phyloP scores from a whole-genome alignment of 2,113 vertebrate species.

The Oreochromis spilurus region DNA sequence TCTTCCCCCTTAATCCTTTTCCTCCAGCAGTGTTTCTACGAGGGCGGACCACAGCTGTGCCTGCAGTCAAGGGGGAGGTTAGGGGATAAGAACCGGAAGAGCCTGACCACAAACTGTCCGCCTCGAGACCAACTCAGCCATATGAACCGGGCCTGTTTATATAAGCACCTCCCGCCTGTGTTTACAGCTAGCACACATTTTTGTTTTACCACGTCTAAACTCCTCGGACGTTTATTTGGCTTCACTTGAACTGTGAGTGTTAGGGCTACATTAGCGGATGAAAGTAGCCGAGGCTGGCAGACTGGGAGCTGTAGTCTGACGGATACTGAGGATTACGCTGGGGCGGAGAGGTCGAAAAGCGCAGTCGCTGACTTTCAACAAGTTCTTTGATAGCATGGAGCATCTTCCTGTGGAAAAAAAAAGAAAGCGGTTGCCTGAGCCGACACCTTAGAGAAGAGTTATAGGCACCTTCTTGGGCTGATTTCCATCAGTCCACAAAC shows the following conservation, averaged over 20 bases:
- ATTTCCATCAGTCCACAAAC: conserved; percentile 43
- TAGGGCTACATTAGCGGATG: conserved; percentile 28
- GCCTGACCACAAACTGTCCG: conserved; percentile 54
- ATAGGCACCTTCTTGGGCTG: conserved; percentile 7
- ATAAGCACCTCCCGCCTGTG: conserved; percentile 57
- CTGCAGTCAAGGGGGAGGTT: neutral
- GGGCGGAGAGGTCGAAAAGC: neutral
- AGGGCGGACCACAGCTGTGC: conserved; percentile 58
- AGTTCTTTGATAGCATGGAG: neutral
- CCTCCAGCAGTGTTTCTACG: conserved; percentile 43
- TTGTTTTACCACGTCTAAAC: conserved; percentile 60
- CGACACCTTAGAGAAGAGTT: conserved; percentile 15
- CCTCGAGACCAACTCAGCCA: conserved; percentile 38
- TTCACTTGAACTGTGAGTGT: conserved; percentile 62
- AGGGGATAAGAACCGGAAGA: conserved; percentile 29
- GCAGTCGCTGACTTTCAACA: neutral
- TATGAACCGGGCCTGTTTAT: conserved; percentile 60
- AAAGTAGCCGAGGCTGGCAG: conserved; percentile 18
- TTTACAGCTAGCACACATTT: conserved; percentile 69
- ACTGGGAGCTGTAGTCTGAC: neutral
- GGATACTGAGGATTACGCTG: neutral
- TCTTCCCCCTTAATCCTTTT: conserved; percentile 12
- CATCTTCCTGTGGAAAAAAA: neutral
- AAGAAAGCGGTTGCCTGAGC: conserved; percentile 5
- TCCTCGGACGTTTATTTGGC: conserved; percentile 62